Conservation (phyloP, 1,140 invertebrate genomes). For the Diachasmimorpha longicaudata region DNA sequence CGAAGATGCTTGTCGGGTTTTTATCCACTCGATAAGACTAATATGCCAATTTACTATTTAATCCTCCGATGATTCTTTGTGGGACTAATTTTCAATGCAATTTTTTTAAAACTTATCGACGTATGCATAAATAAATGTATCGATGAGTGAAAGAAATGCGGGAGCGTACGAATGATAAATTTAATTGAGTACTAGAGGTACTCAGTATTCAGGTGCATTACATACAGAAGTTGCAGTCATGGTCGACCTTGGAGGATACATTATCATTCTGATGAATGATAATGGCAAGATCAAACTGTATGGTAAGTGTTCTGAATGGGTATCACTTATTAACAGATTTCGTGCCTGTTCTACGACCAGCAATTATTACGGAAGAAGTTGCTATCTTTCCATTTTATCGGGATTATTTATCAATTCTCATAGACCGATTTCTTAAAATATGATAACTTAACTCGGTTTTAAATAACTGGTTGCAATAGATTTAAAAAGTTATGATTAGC, state of each 20-base stretch:
- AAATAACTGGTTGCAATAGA: no score
- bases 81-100: background rate
- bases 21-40: no score
- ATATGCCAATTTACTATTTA: no score
- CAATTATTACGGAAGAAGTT: background rate
- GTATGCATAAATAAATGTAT: background rate
- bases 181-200: background rate
- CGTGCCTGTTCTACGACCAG: no score
- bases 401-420: no score
- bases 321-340: no score
- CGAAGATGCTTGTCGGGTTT: no score
- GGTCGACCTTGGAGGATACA: slow-evolving; percentile 94
- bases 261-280: slow-evolving; percentile 93
- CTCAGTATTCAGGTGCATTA: background rate
- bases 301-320: slow-evolving; percentile 69
- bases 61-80: background rate
- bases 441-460: no score
- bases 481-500: no score
- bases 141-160: background rate
- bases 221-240: slow-evolving; percentile 59
- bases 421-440: no score
- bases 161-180: background rate
- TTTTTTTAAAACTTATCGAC: background rate
- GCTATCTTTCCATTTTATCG: no score
- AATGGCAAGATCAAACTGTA: slow-evolving; percentile 94